Evolutionary conservation across 2,888 invertebrate genomes (phyloP).

Genomic region (Clepsis dumicolana): DNA sequence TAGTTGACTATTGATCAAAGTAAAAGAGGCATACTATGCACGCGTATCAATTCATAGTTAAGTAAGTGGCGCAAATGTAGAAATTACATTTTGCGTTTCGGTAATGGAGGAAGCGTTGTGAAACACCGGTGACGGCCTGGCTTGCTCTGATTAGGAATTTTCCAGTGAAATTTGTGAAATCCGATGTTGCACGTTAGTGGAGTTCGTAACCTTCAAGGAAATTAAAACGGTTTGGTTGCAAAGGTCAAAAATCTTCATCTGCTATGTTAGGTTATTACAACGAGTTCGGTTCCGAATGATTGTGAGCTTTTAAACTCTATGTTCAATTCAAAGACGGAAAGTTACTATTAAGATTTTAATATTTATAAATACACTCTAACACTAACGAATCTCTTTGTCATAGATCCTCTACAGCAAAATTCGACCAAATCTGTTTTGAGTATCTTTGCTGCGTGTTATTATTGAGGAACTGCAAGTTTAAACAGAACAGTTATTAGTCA

Average conservation of each 20-base stretch:
- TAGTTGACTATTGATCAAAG: neutral
- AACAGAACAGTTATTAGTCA: conserved; percentile 50
- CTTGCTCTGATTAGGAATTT: conserved; percentile 39
- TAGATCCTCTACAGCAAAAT: neutral
- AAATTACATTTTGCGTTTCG: conserved; percentile 51
- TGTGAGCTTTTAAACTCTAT: too few species aligned
- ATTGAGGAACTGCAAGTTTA: neutral
- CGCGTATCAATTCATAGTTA: conserved; percentile 8
- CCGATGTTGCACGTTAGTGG: conserved; percentile 28
- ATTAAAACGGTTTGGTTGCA: neutral
- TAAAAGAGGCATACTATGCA: neutral
- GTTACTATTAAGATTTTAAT: too few species aligned
- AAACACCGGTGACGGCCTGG: conserved; percentile 46
- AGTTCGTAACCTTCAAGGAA: conserved; percentile 2
- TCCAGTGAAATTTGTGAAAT: conserved; percentile 43
- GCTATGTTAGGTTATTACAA: too few species aligned
- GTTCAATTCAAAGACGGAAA: too few species aligned
- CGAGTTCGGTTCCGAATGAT: too few species aligned
- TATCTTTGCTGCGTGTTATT: neutral
- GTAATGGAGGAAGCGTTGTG: conserved; percentile 50
- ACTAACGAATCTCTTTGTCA: too few species aligned
- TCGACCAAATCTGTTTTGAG: neutral
- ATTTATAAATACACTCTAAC: too few species aligned
- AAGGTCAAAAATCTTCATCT: neutral
- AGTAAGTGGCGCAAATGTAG: conserved; percentile 45